Conservation (phyloP, 2,888 invertebrate genomes). For the Lycophotia porphyrea region DNA sequence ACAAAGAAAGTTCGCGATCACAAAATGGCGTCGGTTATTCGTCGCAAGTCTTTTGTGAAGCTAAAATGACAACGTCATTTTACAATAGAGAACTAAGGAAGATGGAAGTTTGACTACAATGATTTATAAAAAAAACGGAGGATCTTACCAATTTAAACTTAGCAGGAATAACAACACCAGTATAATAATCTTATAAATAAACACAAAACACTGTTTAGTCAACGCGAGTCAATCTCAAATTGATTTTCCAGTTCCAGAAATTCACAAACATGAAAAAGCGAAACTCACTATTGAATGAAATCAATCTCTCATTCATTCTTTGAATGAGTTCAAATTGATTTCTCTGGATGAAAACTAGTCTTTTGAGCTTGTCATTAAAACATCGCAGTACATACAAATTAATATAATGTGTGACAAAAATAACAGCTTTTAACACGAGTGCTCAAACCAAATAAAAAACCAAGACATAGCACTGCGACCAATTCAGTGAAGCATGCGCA, state of each 20-base stretch:
- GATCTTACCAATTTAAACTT: conserved; percentile 60
- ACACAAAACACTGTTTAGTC: conserved; percentile 43
- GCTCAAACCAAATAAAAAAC: too few species aligned
- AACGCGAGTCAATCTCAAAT: conserved; percentile 50
- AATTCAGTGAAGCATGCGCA: too few species aligned
- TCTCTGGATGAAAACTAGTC: neutral
- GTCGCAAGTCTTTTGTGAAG: conserved; percentile 11
- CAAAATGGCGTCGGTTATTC: conserved; percentile 84
- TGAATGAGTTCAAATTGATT: conserved; percentile 13
- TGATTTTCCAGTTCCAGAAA: conserved; percentile 31
- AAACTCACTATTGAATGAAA: conserved; percentile 36
- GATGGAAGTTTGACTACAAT: neutral
- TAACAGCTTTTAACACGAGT: neutral
- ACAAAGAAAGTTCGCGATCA: conserved; percentile 84
- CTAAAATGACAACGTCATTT: conserved; percentile 63
- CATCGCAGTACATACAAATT: neutral
- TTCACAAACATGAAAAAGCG: conserved; percentile 25
- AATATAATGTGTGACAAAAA: neutral
- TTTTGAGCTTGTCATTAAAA: conserved; percentile 11
- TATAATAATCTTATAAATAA: conserved; percentile 23
- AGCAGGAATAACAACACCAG: conserved; percentile 39
- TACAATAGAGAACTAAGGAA: neutral
- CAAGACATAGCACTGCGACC: too few species aligned
- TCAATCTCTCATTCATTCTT: conserved; percentile 19
- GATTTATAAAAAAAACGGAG: neutral